Base-by-base conservation (phyloP, 2,888 invertebrate species). In the Odontothrips loti region DNA sequence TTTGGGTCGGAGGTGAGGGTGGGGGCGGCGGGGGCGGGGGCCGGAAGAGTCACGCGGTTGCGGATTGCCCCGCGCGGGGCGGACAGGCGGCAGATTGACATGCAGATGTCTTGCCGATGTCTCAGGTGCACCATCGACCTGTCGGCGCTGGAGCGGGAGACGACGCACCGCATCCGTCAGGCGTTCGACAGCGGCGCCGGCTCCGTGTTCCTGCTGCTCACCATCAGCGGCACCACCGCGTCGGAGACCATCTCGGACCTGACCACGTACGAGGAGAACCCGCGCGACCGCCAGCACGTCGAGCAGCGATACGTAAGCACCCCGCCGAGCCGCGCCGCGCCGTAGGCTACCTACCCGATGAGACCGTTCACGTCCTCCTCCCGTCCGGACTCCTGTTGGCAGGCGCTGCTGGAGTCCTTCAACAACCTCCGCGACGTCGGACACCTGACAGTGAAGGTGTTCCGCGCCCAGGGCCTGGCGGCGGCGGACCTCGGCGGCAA, bases 401-500 rank as follows among this genome's bases (percentile, higher is more conserved):
- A 95, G 95, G 88, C 91, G 51, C 90, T 94, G 88, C 89, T 90
- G 82, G 89, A 91, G 82, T 93, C 93, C 15, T 89, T 95, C 81
- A 91, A 92, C 84, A 92, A 93, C 86, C 85, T 95, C 0, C 90
- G 93, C 83, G 98, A 99, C 85, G 94, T 99, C 1, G 99, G 99
- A 0, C 95, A 96, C 90, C 89, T 99, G 0, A 96, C 96, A 29
- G 96, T 98, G 0, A 98, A 98, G 89, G 98, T 88, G 47, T 89
- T 87, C 84, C 89, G 90, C 86, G 93, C 93, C 12, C 91, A 91
- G 85, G 97, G 97, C 1, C 89, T 99, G 47, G 96, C 95, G 0
- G 95, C 98, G 0, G 98, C 98, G 0, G 99, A 99, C 87, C 90
- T 99, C 75, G 98, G 98, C 0, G 98, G 98, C 2, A 99, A 99